A percentile compares a stretch with the other conserved stretches of the same genome.
phyloP scores from a whole-genome alignment of 2,888 invertebrate genomes.

The Euzophera pinguis region DNA sequence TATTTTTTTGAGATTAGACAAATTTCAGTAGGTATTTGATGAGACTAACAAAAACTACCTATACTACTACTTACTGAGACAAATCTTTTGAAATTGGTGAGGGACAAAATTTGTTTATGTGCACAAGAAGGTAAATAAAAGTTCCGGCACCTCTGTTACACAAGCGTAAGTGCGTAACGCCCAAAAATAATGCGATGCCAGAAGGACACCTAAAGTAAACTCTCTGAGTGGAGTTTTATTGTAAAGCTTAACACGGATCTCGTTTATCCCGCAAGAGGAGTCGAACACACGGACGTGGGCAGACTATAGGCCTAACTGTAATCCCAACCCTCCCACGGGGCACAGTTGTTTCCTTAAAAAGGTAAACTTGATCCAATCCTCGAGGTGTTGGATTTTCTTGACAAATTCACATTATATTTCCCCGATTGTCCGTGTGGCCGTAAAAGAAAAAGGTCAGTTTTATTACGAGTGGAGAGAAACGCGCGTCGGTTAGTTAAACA shows the following conservation, averaged over 20 bases:
- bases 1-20: too few species aligned
- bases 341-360: slow-evolving; percentile 53
- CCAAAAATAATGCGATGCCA: slow-evolving; percentile 11
- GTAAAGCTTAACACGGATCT: slow-evolving; percentile 45
- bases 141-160: not conserved
- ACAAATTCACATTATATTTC: slow-evolving; percentile 65
- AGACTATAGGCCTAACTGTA: slow-evolving; percentile 35
- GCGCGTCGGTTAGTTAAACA: slow-evolving; percentile 64
- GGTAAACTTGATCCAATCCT: slow-evolving; percentile 57
- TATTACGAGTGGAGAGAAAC: slow-evolving; percentile 50
- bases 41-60: too few species aligned
- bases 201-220: slow-evolving; percentile 25
- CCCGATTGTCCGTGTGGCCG: slow-evolving; percentile 49
- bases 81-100: too few species aligned
- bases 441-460: slow-evolving; percentile 60
- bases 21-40: too few species aligned
- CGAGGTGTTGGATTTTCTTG: slow-evolving; percentile 61
- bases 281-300: slow-evolving; percentile 39
- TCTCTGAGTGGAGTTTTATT: slow-evolving; percentile 41
- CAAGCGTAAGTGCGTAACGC: not conserved
- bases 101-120: too few species aligned
- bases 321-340: slow-evolving; percentile 42
- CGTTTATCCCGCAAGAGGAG: slow-evolving; percentile 41
- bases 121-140: not conserved
- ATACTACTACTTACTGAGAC: too few species aligned